Conservation (phyloP, 2,113 vertebrate genomes). For the Echinops telfairi region DNA sequence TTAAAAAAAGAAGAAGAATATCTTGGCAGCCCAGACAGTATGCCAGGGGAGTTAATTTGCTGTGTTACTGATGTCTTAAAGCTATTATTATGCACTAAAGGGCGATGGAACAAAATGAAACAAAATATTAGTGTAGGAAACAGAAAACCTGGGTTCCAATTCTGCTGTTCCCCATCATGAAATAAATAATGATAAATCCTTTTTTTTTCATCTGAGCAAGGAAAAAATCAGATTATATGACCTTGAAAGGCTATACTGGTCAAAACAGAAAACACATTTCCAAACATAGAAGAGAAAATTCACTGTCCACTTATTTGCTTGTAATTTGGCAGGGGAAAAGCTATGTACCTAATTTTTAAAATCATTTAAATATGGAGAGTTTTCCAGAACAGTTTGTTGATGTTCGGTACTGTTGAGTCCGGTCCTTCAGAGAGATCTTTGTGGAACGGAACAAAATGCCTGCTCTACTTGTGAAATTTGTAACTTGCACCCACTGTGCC, state of each 20-base stretch:
- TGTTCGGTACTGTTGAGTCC: too few relatives aligned
- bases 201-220: background rate
- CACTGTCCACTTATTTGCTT: background rate
- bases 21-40: background rate
- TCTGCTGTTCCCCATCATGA: background rate
- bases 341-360: background rate
- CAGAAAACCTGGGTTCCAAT: background rate
- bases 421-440: too few relatives aligned
- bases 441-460: too few relatives aligned
- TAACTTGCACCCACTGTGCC: too few relatives aligned
- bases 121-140: background rate
- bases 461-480: too few relatives aligned
- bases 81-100: constrained; percentile 10
- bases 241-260: background rate
- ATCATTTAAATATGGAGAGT: too few relatives aligned
- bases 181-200: background rate
- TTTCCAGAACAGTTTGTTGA: too few relatives aligned
- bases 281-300: background rate
- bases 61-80: background rate
- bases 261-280: background rate
- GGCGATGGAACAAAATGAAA: background rate
- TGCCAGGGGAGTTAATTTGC: background rate
- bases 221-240: background rate
- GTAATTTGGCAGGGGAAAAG: background rate
- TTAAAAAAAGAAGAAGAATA: background rate